phyloP scores from a whole-genome alignment of 1,140 invertebrate species.

The Pectinophora gossypiella region DNA sequence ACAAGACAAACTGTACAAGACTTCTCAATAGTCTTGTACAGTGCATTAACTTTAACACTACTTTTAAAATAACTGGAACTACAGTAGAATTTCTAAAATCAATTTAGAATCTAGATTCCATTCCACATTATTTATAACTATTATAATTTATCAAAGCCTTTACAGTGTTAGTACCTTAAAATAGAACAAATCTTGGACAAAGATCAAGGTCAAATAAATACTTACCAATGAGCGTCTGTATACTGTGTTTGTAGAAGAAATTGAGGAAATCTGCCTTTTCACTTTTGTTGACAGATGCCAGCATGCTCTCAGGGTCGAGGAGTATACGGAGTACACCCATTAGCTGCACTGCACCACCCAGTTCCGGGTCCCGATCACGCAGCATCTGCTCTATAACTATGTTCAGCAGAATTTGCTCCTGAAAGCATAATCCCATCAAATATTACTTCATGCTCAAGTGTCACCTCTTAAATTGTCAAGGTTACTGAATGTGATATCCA shows the following conservation, averaged over 20 bases:
- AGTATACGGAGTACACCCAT: slow-evolving; percentile 95
- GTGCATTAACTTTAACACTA: too few relatives aligned
- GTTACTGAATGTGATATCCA: slow-evolving; percentile 2
- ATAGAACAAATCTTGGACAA: not conserved
- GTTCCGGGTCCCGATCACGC: slow-evolving; percentile 89
- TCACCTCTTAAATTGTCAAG: not conserved
- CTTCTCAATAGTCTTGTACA: too few relatives aligned
- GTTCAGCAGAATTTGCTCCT: slow-evolving; percentile 96
- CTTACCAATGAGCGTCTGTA: slow-evolving; percentile 94
- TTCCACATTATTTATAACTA: too few relatives aligned
- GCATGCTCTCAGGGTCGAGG: slow-evolving; percentile 99
- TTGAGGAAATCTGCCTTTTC: slow-evolving; percentile 99
- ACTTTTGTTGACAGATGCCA: slow-evolving; percentile 93
- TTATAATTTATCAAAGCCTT: too few relatives aligned
- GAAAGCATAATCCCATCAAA: slow-evolving; percentile 35
- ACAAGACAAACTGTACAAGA: too few relatives aligned
- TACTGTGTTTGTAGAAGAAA: slow-evolving; percentile 99
- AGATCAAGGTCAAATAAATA: slow-evolving; percentile 6
- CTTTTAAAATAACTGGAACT: too few relatives aligned
- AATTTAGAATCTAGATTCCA: too few relatives aligned
- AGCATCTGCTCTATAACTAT: slow-evolving; percentile 98
- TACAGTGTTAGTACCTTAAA: too few relatives aligned
- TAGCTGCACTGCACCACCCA: slow-evolving; percentile 96
- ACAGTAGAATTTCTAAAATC: too few relatives aligned
- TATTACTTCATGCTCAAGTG: not conserved